Evolutionary conservation across 64 coral and sea anemone genomes (phyloP).

Genomic region (Stylophora pistillata): DNA sequence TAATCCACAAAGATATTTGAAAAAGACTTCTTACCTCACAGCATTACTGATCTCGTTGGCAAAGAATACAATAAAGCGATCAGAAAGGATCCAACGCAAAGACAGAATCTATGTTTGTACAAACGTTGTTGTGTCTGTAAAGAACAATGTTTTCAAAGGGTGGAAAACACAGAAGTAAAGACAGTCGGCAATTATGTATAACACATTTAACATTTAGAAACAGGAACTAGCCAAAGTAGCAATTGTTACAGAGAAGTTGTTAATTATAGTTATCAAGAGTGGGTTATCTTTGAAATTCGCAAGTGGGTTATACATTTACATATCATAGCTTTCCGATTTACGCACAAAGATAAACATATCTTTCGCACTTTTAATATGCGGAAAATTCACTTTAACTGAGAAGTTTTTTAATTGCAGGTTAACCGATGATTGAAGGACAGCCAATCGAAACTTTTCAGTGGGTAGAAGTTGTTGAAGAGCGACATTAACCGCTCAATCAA

Average conservation of each 20-base stretch:
- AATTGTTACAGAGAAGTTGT: not conserved
- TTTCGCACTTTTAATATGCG: constrained; percentile 7
- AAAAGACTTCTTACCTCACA: not conserved
- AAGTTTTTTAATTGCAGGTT: constrained; percentile 31
- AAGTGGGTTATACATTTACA: constrained; percentile 18
- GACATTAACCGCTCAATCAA: not conserved
- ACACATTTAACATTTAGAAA: not conserved
- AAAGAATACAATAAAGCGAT: not conserved
- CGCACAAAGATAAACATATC: constrained; percentile 15
- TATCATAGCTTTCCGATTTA: constrained; percentile 43
- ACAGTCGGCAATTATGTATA: not conserved
- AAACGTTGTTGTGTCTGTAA: not conserved
- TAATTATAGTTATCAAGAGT: constrained; percentile 32
- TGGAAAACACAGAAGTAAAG: not conserved
- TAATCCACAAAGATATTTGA: constrained; percentile 4
- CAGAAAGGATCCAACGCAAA: not conserved
- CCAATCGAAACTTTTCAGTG: not conserved
- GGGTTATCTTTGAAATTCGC: constrained; percentile 10
- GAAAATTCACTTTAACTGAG: not conserved
- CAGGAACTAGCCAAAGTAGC: not conserved
- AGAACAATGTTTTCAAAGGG: constrained; percentile 11
- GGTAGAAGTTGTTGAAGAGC: not conserved
- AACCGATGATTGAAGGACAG: not conserved
- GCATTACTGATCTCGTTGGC: not conserved
- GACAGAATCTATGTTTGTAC: not conserved